Percentiles rank a stretch among this genome's conserved stretches.
Conservation (phyloP, 2,888 invertebrate species). For the Cerceris rybyensis region DNA sequence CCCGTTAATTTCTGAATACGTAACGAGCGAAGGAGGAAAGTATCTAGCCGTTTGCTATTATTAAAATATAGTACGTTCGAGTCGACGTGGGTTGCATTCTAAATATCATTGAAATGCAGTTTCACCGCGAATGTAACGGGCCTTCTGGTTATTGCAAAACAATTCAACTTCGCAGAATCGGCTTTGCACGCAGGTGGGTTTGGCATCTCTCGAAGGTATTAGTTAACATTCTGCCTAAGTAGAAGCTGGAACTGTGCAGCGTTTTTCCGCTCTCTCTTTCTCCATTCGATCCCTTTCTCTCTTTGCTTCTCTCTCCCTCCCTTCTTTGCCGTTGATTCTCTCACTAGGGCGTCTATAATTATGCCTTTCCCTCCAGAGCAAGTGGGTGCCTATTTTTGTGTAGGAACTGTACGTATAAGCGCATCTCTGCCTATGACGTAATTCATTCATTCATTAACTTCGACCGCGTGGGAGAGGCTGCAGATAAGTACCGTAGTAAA, state of each 20-base stretch:
- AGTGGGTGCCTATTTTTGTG: slow-evolving; percentile 66
- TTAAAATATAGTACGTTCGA: slow-evolving; percentile 44
- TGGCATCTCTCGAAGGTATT: slow-evolving; percentile 49
- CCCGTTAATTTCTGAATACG: not conserved
- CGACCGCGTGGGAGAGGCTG: slow-evolving; percentile 70
- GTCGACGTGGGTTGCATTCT: slow-evolving; percentile 43
- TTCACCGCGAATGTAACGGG: slow-evolving; percentile 49
- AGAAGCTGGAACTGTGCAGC: slow-evolving; percentile 24
- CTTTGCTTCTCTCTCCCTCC: slow-evolving; percentile 11
- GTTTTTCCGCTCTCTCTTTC: slow-evolving; percentile 42
- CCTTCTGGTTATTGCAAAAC: slow-evolving; percentile 62
- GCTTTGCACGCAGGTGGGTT: slow-evolving; percentile 51
- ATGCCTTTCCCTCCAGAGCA: slow-evolving; percentile 52
- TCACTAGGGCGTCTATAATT: slow-evolving; percentile 47
- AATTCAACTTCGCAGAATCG: slow-evolving; percentile 46
- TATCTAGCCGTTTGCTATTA: slow-evolving; percentile 29
- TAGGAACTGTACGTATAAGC: slow-evolving; percentile 58
- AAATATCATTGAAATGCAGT: slow-evolving; percentile 51
- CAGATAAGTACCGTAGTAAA: slow-evolving; percentile 66
- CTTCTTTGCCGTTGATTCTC: slow-evolving; percentile 17
- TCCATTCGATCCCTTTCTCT: slow-evolving; percentile 13
- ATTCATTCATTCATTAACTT: slow-evolving; percentile 77
- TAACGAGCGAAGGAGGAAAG: slow-evolving; percentile 20
- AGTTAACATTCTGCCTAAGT: slow-evolving; percentile 50
- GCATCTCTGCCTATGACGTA: slow-evolving; percentile 75